Evolutionary conservation across 2,797 vertebrate species (phyloP).

Genomic region (Vireo griseus): DNA sequence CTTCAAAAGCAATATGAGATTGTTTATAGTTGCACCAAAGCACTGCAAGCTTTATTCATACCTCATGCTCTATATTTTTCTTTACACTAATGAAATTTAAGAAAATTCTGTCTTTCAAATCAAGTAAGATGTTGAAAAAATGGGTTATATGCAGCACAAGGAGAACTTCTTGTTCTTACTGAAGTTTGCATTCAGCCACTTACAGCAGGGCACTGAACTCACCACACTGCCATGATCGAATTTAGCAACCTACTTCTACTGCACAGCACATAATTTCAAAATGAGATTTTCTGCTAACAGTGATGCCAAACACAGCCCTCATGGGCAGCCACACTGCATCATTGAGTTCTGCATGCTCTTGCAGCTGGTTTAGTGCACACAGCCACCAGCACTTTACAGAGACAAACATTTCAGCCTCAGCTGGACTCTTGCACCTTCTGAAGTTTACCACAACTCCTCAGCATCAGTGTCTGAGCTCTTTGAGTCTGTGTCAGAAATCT

Average conservation of each 20-base stretch:
- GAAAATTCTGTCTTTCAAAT: not conserved
- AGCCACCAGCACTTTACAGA: not conserved
- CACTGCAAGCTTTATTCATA: not conserved
- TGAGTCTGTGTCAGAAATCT: not conserved
- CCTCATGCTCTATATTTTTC: not conserved
- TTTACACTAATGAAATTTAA: not conserved
- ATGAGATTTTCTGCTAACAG: not conserved
- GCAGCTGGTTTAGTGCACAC: not conserved
- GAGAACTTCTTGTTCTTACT: not conserved
- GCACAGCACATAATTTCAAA: not conserved
- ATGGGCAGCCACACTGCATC: not conserved
- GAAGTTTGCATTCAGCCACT: not conserved
- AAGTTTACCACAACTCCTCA: not conserved
- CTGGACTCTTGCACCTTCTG: constrained; percentile 17
- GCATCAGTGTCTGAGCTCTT: not conserved
- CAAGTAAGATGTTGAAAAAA: not conserved
- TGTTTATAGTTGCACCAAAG: not conserved
- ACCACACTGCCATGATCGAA: fast-evolving
- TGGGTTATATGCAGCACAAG: not conserved
- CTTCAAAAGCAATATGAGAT: not conserved
- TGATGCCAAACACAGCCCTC: not conserved
- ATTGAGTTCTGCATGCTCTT: not conserved
- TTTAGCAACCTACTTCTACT: not conserved
- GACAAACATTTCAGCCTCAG: not conserved
- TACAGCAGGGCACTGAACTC: not conserved